A percentile compares a stretch with the other conserved stretches of the same genome.
Evolutionary conservation across 1,140 invertebrate species (phyloP).

Genomic region (Drosophila pandora): DNA sequence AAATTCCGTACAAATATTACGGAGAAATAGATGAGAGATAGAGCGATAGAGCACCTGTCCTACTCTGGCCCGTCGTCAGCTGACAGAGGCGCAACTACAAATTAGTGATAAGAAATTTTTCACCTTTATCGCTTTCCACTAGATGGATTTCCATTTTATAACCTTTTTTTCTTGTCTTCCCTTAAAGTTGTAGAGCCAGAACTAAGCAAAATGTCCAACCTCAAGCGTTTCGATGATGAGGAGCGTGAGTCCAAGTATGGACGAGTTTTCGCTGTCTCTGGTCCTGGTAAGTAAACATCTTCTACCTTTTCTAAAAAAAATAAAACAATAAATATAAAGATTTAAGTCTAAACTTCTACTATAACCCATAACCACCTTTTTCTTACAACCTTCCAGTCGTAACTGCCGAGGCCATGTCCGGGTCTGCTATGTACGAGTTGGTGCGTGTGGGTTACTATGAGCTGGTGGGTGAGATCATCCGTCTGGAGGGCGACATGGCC

Average conservation of each 20-base stretch:
- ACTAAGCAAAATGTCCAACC: slow-evolving; percentile 85
- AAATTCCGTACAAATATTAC: not conserved
- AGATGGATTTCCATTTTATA: slow-evolving; percentile 21
- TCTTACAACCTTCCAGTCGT: slow-evolving; percentile 89
- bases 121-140: slow-evolving; percentile 20
- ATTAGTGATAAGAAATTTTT: slow-evolving; percentile 52
- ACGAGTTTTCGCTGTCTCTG: slow-evolving; percentile 98
- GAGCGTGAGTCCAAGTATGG: slow-evolving; percentile 96
- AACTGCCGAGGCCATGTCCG: slow-evolving; percentile 99
- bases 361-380: not conserved
- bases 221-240: slow-evolving; percentile 92
- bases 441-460: slow-evolving; percentile 99
- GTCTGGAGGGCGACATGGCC: slow-evolving; percentile 99
- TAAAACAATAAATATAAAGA: no score
- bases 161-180: not conserved
- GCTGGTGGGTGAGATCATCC: slow-evolving; percentile 99
- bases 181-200: slow-evolving; percentile 61
- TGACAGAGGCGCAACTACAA: slow-evolving; percentile 37
- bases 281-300: slow-evolving; percentile 90
- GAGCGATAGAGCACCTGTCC: slow-evolving; percentile 14
- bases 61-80: slow-evolving; percentile 26
- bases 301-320: no score
- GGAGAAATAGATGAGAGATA: not conserved
- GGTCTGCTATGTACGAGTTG: slow-evolving; percentile 99
- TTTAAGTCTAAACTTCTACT: not conserved